Evolutionary conservation across 2,113 vertebrate species (phyloP).

Genomic region (Zeus faber): DNA sequence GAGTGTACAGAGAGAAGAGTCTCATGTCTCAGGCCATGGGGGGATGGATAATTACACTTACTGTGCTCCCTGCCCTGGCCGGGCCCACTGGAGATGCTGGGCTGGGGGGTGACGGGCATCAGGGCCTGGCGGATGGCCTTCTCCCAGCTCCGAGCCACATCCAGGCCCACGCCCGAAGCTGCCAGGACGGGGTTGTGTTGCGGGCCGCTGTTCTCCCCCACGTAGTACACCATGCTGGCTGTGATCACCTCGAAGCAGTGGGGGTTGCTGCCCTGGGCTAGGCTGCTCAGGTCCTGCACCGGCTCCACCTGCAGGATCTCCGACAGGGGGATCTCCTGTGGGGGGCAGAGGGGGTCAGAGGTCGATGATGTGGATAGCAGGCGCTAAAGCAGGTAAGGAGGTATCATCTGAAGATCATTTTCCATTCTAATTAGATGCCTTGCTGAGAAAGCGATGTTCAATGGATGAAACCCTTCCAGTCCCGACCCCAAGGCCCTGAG

Average conservation of each 20-base stretch:
- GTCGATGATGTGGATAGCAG: no score
- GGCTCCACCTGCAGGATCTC: conserved; percentile 93
- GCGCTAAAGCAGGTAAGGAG: no score
- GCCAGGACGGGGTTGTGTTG: conserved; percentile 80
- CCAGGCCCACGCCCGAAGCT: conserved; percentile 82
- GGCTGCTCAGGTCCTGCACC: conserved; percentile 78
- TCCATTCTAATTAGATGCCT: no score
- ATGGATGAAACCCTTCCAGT: no score
- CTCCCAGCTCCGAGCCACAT: conserved; percentile 91
- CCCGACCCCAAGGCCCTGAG: no score
- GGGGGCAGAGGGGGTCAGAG: conserved; percentile 41
- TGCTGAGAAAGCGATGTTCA: no score
- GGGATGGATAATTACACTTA: conserved; percentile 75
- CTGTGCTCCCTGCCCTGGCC: conserved; percentile 90
- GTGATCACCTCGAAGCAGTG: conserved; percentile 97
- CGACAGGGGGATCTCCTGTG: conserved; percentile 94
- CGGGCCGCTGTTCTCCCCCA: conserved; percentile 84
- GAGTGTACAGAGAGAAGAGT: no score
- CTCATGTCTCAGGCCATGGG: no score
- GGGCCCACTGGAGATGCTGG: conserved; percentile 78
- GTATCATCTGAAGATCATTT: no score
- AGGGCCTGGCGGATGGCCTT: conserved; percentile 92
- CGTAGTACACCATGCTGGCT: conserved; percentile 91
- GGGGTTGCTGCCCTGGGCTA: conserved; percentile 82
- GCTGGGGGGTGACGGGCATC: conserved; percentile 93